Evolutionary conservation across 2,113 vertebrate genomes (phyloP).

Genomic region (Lampris megalopsis): DNA sequence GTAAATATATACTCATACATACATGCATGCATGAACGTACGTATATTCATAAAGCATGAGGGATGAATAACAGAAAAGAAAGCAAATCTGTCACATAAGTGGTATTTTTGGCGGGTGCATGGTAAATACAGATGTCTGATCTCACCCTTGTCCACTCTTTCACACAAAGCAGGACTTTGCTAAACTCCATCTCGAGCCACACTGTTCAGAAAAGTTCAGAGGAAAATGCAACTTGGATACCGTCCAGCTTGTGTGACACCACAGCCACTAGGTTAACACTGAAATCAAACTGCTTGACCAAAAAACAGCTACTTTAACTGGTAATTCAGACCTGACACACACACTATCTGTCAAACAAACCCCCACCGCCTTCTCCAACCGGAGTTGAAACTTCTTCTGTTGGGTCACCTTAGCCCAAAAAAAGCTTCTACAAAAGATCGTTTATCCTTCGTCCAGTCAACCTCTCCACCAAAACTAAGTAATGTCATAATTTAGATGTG

Average conservation of each 20-base stretch:
- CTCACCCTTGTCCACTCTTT: conserved; percentile 16
- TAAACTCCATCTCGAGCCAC: conserved; percentile 20
- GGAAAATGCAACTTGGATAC: conserved; percentile 17
- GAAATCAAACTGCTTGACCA: conserved; percentile 9
- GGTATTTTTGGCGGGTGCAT: background rate
- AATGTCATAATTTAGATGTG: no score
- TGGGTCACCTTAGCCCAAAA: no score
- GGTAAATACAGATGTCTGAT: conserved; percentile 31
- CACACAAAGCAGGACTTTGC: conserved; percentile 39
- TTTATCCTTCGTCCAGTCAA: no score
- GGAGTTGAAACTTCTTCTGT: no score
- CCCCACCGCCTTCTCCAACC: no score
- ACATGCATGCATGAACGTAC: no score
- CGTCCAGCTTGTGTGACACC: conserved; percentile 9
- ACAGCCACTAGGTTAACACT: conserved; percentile 20
- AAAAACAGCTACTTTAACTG: background rate
- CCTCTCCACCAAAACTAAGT: no score
- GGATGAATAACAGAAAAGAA: background rate
- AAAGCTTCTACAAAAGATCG: no score
- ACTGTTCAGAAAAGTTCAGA: conserved; percentile 37
- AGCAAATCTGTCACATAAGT: background rate
- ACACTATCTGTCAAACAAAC: background rate
- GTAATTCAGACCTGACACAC: background rate
- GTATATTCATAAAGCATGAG: background rate
- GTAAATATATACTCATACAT: no score